These are phyloP conservation scores for Lontra canadensis DNA, from an alignment of 2,113 vertebrate species.

Conservation along the genomic window DNA sequence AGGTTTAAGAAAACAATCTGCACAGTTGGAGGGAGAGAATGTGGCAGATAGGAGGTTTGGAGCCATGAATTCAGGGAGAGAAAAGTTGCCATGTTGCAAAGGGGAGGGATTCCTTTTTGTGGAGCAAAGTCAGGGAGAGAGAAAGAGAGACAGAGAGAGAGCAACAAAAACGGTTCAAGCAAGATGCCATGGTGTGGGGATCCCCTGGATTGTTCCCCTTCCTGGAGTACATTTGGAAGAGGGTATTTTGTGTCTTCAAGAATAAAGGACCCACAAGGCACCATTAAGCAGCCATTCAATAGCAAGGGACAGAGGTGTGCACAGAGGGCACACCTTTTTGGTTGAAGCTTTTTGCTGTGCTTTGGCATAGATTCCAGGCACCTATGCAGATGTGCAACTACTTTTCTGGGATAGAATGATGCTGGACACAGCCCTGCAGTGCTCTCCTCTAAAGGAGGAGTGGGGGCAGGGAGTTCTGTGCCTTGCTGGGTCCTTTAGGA, in stretches of 20 bases:
- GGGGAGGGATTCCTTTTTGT: neutral
- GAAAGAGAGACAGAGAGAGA: neutral
- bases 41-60: neutral
- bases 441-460: no score
- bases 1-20: no score
- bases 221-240: neutral
- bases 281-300: neutral
- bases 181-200: neutral
- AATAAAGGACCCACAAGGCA: neutral
- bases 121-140: neutral
- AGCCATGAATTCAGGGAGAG: neutral
- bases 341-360: neutral
- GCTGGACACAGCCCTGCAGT: neutral
- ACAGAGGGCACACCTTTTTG: neutral
- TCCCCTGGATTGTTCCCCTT: neutral
- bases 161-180: neutral
- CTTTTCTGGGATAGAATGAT: neutral
- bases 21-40: neutral
- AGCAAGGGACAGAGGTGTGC: neutral
- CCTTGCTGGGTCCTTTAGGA: no score
- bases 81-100: neutral
- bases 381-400: neutral
- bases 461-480: no score
- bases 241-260: neutral
- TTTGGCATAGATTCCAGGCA: neutral